phyloP scores from a whole-genome alignment of 2,888 invertebrate species.

The Cinara cedri region DNA sequence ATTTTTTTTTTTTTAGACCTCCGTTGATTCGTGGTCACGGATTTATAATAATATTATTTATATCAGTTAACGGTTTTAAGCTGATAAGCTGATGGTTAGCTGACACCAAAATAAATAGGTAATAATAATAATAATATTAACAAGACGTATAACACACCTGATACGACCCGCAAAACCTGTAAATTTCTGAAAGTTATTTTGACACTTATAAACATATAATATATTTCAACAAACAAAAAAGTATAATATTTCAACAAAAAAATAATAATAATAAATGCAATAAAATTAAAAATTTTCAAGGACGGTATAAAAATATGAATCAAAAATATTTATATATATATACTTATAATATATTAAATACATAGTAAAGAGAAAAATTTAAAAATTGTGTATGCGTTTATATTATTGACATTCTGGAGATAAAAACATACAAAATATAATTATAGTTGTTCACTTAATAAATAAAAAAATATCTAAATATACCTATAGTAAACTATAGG shows the following conservation, averaged over 20 bases:
- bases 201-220: not conserved
- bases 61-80: constrained; percentile 34
- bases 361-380: not conserved
- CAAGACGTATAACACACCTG: constrained; percentile 25
- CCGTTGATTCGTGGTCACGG: not conserved
- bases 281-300: not conserved
- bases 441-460: too few relatives aligned
- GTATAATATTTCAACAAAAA: not conserved
- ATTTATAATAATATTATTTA: constrained; percentile 4
- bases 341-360: not conserved
- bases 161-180: not conserved
- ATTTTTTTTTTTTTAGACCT: not conserved
- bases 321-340: too few relatives aligned
- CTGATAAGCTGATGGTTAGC: constrained; percentile 49
- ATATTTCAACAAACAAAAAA: not conserved
- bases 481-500: too few relatives aligned
- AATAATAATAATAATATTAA: too few relatives aligned
- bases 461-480: too few relatives aligned
- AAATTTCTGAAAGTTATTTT: not conserved
- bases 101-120: constrained; percentile 42
- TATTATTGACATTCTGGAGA: not conserved
- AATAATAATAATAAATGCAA: not conserved
- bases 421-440: not conserved
- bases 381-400: not conserved
- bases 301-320: not conserved